Conservation (phyloP, 2,888 invertebrate genomes). For the Bellardia pandia region DNA sequence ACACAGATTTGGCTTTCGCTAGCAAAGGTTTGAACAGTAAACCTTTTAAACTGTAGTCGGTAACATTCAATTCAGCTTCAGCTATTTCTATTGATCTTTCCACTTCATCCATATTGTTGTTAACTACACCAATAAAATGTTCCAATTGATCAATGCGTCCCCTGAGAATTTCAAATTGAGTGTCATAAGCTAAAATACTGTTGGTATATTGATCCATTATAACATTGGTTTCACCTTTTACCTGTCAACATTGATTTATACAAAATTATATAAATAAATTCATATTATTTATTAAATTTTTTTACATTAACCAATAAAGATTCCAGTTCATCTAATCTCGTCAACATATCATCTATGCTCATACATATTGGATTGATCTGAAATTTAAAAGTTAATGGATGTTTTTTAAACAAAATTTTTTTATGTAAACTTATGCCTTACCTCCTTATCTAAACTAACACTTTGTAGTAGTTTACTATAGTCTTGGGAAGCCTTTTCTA, state of each 20-base stretch:
- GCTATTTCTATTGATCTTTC: slow-evolving; percentile 87
- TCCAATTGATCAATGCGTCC: slow-evolving; percentile 86
- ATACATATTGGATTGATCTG: slow-evolving; percentile 86
- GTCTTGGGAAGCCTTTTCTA: slow-evolving; percentile 85
- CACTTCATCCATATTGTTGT: slow-evolving; percentile 85
- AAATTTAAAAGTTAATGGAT: not conserved
- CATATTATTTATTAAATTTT: not conserved
- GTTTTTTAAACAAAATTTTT: not conserved
- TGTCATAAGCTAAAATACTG: slow-evolving; percentile 85
- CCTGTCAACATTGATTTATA: slow-evolving; percentile 73
- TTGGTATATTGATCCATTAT: slow-evolving; percentile 84
- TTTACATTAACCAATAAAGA: slow-evolving; percentile 87
- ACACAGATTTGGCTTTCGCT: slow-evolving; percentile 76
- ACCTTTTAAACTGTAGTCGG: slow-evolving; percentile 86
- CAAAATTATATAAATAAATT: too few relatives aligned
- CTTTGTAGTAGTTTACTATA: slow-evolving; percentile 86
- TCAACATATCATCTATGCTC: slow-evolving; percentile 88
- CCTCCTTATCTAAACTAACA: slow-evolving; percentile 85
- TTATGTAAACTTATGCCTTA: slow-evolving; percentile 74
- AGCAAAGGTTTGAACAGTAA: slow-evolving; percentile 87
- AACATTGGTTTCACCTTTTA: slow-evolving; percentile 80
- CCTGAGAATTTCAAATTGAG: slow-evolving; percentile 85
- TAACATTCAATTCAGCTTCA: slow-evolving; percentile 86
- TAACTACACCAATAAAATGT: slow-evolving; percentile 85
- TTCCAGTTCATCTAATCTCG: slow-evolving; percentile 88